These are phyloP conservation scores for Molothrus aeneus DNA, from an alignment of 2,797 vertebrate genomes.

Conservation along the genomic window DNA sequence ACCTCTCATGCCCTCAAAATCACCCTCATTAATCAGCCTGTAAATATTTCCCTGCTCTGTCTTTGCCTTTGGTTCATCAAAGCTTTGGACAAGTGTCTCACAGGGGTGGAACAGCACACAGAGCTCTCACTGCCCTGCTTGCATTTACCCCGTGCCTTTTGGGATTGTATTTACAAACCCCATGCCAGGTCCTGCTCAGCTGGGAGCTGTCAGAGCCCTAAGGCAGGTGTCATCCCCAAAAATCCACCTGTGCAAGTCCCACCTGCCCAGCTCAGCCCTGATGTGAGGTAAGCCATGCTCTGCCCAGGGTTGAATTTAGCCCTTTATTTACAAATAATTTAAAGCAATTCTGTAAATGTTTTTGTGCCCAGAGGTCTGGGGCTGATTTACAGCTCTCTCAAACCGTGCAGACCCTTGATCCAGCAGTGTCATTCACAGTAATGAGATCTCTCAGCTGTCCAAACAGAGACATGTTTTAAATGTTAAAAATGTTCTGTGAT, in stretches of 20 bases:
- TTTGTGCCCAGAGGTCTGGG: slow-evolving; percentile 42
- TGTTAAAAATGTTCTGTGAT: slow-evolving; percentile 67
- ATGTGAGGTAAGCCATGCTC: background rate
- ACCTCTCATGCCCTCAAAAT: background rate
- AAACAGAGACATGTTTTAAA: slow-evolving; percentile 66
- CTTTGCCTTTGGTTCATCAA: background rate
- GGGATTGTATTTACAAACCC: background rate
- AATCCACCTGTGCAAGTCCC: background rate
- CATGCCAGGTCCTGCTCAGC: background rate
- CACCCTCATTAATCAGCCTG: background rate
- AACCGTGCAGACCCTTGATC: slow-evolving; percentile 56
- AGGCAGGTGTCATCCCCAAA: background rate
- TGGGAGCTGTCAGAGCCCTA: background rate
- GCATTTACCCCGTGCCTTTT: accelerated
- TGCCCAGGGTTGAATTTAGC: background rate
- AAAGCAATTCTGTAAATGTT: slow-evolving; percentile 50
- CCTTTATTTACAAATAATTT: slow-evolving; percentile 54
- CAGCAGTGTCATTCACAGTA: slow-evolving; percentile 35
- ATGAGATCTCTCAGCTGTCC: slow-evolving; percentile 68
- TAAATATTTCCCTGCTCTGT: background rate
- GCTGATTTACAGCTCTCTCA: slow-evolving; percentile 65
- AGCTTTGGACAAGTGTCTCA: background rate
- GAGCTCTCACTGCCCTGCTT: accelerated
- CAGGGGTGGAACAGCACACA: background rate
- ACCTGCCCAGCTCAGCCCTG: background rate